Conservation (phyloP, 1,140 invertebrate species). For the Platorchestia sp. region DNA sequence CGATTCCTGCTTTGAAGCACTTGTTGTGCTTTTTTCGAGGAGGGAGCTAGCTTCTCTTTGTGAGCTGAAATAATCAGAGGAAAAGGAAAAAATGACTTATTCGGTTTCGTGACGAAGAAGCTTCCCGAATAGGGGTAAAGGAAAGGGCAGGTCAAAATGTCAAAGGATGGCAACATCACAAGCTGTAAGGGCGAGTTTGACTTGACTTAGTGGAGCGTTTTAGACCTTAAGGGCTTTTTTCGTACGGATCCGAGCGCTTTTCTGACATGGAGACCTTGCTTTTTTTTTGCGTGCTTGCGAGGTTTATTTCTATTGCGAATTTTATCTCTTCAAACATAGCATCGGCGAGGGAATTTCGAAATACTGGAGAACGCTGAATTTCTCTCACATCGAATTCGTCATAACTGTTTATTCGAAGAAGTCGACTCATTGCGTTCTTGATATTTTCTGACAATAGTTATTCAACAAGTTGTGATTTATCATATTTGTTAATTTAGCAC, state of each 20-base stretch:
- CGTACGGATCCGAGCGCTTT: background rate
- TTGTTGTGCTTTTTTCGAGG: background rate
- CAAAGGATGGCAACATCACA: background rate
- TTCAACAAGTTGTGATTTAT: too few species aligned
- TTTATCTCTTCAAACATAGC: background rate
- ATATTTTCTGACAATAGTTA: background rate
- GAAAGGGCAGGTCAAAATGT: slow-evolving; percentile 6
- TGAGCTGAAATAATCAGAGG: background rate
- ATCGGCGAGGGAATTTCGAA: background rate
- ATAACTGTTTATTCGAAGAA: background rate
- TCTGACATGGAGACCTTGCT: background rate
- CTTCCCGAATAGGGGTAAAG: background rate
- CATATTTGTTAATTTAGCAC: too few species aligned
- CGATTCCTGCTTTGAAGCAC: background rate
- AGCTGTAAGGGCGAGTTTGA: background rate
- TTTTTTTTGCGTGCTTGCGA: background rate
- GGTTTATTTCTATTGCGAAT: background rate
- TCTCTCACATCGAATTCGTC: background rate
- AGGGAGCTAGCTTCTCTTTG: slow-evolving; percentile 17
- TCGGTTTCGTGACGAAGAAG: slow-evolving; percentile 41
- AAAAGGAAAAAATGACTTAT: slow-evolving; percentile 3
- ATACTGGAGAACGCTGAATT: background rate
- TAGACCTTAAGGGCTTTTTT: background rate
- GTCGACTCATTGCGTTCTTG: background rate
- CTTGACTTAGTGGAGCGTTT: background rate